phyloP scores from a whole-genome alignment of 1,140 invertebrate species.

The Ericerus pela region DNA sequence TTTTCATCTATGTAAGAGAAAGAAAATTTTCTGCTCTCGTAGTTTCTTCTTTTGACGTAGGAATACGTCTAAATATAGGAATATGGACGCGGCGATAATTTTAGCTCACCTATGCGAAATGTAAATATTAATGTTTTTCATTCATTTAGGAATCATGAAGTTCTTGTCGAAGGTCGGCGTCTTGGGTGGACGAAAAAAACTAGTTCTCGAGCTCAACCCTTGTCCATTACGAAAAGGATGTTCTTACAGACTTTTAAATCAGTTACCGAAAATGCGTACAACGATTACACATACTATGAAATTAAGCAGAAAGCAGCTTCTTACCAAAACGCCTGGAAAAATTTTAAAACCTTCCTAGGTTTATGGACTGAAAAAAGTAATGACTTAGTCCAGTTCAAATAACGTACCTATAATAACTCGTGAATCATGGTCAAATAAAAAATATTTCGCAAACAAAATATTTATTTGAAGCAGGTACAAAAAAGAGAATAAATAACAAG shows the following conservation, averaged over 20 bases:
- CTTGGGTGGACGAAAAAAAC: constrained; percentile 67
- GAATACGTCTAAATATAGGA: not conserved
- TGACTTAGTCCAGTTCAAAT: not conserved
- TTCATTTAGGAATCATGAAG: constrained; percentile 43
- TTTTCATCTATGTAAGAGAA: not conserved
- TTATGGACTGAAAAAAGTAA: constrained; percentile 13
- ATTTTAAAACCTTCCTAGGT: not conserved
- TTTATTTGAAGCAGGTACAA: not conserved
- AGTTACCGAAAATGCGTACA: not conserved
- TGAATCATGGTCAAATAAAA: too few species aligned
- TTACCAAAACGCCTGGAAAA: not conserved
- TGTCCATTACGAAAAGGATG: constrained; percentile 9
- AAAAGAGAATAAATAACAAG: constrained; percentile 8
- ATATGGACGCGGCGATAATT: not conserved
- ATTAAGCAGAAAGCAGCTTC: not conserved
- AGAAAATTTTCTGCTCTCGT: not conserved
- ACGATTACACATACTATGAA: not conserved
- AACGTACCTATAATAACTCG: not conserved
- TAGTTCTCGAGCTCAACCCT: constrained; percentile 21
- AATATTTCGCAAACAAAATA: too few species aligned
- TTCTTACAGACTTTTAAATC: constrained; percentile 4
- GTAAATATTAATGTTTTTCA: constrained; percentile 14
- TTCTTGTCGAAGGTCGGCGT: constrained; percentile 60
- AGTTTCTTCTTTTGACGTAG: not conserved
- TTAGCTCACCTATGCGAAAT: not conserved